Evolutionary conservation across 2,113 vertebrate genomes (phyloP).

Genomic region (Pteronura brasiliensis): DNA sequence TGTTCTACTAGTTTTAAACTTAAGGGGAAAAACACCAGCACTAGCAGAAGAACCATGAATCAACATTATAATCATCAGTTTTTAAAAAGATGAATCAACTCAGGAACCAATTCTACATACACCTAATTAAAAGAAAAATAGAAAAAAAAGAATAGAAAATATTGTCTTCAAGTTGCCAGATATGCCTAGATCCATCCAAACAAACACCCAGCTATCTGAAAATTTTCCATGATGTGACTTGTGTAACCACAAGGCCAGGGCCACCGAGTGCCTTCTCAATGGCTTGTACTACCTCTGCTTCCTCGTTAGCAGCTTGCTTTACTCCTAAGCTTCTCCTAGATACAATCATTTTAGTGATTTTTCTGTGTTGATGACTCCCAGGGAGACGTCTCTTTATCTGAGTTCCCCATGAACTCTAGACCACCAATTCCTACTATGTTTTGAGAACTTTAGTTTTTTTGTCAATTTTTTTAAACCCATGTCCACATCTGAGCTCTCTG

Average conservation of each 20-base stretch:
- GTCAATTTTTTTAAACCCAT: not conserved
- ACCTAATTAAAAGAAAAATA: constrained; percentile 19
- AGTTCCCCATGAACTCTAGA: not conserved
- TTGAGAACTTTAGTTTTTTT: not conserved
- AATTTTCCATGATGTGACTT: not conserved
- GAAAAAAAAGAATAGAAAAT: not conserved
- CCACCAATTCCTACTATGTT: not conserved
- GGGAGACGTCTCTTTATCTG: not conserved
- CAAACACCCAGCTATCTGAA: not conserved
- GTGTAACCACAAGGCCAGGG: too few species aligned
- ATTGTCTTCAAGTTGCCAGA: not conserved
- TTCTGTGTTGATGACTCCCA: not conserved
- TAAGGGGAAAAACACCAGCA: not conserved
- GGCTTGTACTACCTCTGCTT: not conserved
- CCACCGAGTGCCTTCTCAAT: not conserved
- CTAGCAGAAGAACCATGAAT: not conserved
- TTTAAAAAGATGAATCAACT: not conserved
- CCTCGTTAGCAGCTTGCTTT: not conserved
- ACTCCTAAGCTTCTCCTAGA: not conserved
- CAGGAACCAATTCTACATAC: not conserved
- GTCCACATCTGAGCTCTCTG: not conserved
- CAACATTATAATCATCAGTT: not conserved
- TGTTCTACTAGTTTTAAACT: not conserved
- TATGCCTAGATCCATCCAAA: not conserved
- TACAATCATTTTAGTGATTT: not conserved